Evolutionary conservation across 1,140 invertebrate species (phyloP).

Genomic region (Ephestia elutella): DNA sequence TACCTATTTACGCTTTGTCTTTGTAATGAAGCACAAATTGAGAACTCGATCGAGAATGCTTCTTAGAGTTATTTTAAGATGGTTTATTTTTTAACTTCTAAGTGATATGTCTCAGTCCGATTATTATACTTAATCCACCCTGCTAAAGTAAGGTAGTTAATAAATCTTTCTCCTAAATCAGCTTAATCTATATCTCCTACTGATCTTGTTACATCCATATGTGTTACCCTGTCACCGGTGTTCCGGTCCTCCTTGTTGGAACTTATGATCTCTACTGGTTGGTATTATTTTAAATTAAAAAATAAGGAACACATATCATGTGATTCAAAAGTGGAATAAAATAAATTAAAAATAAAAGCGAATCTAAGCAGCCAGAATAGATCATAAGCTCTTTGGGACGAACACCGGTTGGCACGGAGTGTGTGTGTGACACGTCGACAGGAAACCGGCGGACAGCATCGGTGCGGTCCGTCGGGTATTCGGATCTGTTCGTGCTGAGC

Average conservation of each 20-base stretch:
- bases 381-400: slow-evolving; percentile 37
- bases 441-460: slow-evolving; percentile 97
- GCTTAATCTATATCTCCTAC: slow-evolving; percentile 23
- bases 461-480: slow-evolving; percentile 97
- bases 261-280: slow-evolving; percentile 32
- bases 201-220: slow-evolving; percentile 22
- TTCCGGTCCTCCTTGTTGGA: slow-evolving; percentile 26
- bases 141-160: slow-evolving; percentile 28
- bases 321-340: slow-evolving; percentile 10
- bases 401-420: slow-evolving; percentile 67
- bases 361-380: slow-evolving; percentile 27
- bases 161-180: slow-evolving; percentile 24
- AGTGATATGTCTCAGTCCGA: slow-evolving; percentile 23
- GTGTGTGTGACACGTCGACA: slow-evolving; percentile 76
- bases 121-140: slow-evolving; percentile 17
- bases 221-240: slow-evolving; percentile 29
- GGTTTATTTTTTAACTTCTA: slow-evolving; percentile 39
- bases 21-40: slow-evolving; percentile 50
- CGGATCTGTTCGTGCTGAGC: slow-evolving; percentile 97
- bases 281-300: neutral
- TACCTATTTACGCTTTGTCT: slow-evolving; percentile 54
- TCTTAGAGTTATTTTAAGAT: slow-evolving; percentile 48
- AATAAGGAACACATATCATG: neutral
- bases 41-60: slow-evolving; percentile 50
- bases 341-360: neutral